A percentile compares a stretch with the other conserved stretches of the same genome.
phyloP scores from a whole-genome alignment of 2,113 vertebrate genomes.

The Bubo scandiacus region DNA sequence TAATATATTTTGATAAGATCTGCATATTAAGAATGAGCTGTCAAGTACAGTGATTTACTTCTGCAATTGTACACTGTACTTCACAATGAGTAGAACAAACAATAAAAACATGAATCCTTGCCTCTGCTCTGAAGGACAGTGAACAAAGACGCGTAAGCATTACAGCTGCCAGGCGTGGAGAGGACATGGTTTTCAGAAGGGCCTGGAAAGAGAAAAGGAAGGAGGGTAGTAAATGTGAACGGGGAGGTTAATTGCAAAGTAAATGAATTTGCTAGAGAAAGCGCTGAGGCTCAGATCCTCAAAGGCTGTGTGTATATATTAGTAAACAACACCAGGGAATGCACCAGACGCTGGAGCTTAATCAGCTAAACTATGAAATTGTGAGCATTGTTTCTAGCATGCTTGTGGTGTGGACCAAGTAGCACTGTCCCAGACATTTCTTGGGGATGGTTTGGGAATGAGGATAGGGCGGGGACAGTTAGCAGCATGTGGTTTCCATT shows the following conservation, averaged over 20 bases:
- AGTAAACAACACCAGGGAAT: neutral
- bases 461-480: neutral
- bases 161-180: neutral
- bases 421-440: neutral
- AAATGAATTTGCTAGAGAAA: neutral
- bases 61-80: neutral
- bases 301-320: neutral
- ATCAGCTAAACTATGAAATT: neutral
- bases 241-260: constrained; percentile 6
- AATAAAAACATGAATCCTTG: neutral
- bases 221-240: neutral
- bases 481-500: neutral
- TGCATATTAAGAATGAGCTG: constrained; percentile 28
- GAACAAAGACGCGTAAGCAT: neutral
- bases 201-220: neutral
- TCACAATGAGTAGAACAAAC: neutral
- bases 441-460: neutral
- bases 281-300: neutral
- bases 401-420: neutral
- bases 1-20: constrained; percentile 54
- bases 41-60: constrained; percentile 14
- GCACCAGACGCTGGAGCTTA: neutral
- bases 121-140: neutral
- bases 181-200: neutral
- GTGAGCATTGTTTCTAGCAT: neutral